These are phyloP conservation scores for Drosophila neocordata DNA, from an alignment of 1,140 invertebrate genomes.

Conservation along the genomic window DNA sequence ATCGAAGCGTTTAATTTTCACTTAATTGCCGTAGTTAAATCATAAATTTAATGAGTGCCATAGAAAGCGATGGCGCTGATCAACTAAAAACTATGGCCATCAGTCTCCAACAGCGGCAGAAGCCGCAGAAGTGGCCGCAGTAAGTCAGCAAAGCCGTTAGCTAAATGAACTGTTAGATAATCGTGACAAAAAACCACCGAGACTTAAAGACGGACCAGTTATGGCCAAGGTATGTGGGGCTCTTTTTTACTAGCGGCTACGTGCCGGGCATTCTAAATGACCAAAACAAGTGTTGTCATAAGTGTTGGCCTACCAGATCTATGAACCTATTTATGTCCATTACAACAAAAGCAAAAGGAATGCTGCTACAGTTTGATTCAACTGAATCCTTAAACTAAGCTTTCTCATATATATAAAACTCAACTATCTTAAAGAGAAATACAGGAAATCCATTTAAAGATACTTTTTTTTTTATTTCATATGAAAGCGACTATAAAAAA, in stretches of 20 bases:
- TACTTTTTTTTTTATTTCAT: too few relatives aligned
- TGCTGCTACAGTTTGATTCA: not conserved
- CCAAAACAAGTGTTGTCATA: conserved; percentile 13
- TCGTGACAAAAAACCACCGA: conserved; percentile 16
- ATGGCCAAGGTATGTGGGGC: conserved; percentile 34
- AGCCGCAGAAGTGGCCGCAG: conserved; percentile 6
- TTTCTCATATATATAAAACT: too few relatives aligned
- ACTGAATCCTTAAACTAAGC: too few relatives aligned
- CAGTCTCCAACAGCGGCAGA: not conserved
- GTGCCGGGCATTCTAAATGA: conserved; percentile 46
- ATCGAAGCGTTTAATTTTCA: conserved; percentile 58
- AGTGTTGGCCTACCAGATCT: not conserved
- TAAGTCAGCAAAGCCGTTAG: conserved; percentile 50
- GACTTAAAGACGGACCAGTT: conserved; percentile 19
- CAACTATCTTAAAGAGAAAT: too few relatives aligned
- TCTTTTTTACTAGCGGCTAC: conserved; percentile 21
- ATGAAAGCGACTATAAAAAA: too few relatives aligned
- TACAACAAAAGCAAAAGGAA: not conserved
- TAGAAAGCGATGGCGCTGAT: conserved; percentile 45
- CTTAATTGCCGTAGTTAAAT: conserved; percentile 60
- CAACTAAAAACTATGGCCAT: conserved; percentile 18
- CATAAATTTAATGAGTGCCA: conserved; percentile 51
- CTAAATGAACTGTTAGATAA: conserved; percentile 60
- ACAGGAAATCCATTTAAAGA: too few relatives aligned
- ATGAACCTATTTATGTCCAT: too few relatives aligned